Percentiles rank a stretch among this genome's conserved stretches.
Evolutionary conservation across 1,140 invertebrate genomes (phyloP).

Genomic region (Telenomus remus): DNA sequence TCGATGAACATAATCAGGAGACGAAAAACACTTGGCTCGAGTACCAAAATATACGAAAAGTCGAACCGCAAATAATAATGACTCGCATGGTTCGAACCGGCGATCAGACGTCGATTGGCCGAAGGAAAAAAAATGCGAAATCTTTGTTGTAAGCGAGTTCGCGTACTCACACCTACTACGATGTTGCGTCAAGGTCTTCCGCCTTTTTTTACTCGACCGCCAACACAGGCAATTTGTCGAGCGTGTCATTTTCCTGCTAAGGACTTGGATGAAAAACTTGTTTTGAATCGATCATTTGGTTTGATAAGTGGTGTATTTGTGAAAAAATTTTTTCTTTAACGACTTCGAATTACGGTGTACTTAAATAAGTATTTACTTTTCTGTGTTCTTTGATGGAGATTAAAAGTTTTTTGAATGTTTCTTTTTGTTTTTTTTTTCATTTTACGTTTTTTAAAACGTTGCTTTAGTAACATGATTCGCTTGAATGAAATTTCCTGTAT

Average conservation of each 20-base stretch:
- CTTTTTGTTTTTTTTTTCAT: no score
- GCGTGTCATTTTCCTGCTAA: conserved; percentile 24
- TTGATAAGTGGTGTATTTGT: conserved; percentile 6
- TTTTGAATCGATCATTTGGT: conserved; percentile 12
- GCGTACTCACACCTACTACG: conserved; percentile 43
- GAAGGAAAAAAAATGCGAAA: conserved; percentile 37
- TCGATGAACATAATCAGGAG: background rate
- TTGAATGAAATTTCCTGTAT: no score
- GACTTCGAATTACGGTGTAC: no score
- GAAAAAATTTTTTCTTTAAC: no score
- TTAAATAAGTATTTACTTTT: no score
- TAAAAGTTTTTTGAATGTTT: no score
- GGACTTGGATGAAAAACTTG: conserved; percentile 28
- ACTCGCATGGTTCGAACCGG: background rate
- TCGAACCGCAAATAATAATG: background rate
- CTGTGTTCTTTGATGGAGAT: no score
- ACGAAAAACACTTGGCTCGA: background rate
- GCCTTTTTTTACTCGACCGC: conserved; percentile 25
- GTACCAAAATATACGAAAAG: background rate
- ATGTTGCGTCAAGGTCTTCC: conserved; percentile 41
- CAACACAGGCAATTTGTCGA: conserved; percentile 14
- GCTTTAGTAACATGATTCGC: no score
- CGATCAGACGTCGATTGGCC: background rate
- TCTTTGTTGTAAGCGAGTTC: conserved; percentile 27
- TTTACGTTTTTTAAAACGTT: no score